Base-by-base conservation (phyloP, 2,888 invertebrate species). In the Lymantria monacha region DNA sequence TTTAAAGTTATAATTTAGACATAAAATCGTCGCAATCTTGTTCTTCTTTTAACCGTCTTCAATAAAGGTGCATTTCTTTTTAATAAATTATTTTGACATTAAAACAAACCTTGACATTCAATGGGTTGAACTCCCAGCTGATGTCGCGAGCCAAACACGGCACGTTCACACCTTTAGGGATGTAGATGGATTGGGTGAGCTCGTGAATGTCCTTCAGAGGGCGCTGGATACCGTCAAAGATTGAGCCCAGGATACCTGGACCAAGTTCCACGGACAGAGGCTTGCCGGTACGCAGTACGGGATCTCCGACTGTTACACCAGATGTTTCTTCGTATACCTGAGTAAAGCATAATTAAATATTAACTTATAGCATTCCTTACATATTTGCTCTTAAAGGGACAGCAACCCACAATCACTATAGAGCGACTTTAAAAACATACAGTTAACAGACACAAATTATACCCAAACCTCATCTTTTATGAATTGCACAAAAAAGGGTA, bases 221-320 rank as follows among this genome's bases (percentile, higher is more conserved):
- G 79, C 99, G 96, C 91, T 99, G 99, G 89, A 99, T 99, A 93
- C 99, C 99, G 92, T 99, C 99, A 92, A 99, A 99, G 92, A 99
- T 99, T 84, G 98, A 98, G 65, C 98, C 98, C 94, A 99, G 95
- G 87, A 99, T 99, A 79, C 99, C 99, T 46, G 99, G 99, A 8
- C 99, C 99, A 51, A 99, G 92, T 86, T 99, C 99, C 38, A 99
- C 99, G 7, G 99, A 99, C 49, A 99, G 92, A 0, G 99, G 99
- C 88, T 99, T 99, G 66, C 99, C 99, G 0, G 99, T 99, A 74
- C 99, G 94, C 66, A 99, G 92, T 14, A 99, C 99, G 48, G 99
- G 99, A 92, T 99, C 99, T 31, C 99, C 99, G 10, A 99, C 99
- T 5, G 99, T 99, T 42, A 99, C 99, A 71, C 99, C 99, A 46